Evolutionary conservation across 2,888 invertebrate genomes (phyloP), one percentile per base, ranked within the genome.

Genomic region (Cynaeus angustus): DNA sequence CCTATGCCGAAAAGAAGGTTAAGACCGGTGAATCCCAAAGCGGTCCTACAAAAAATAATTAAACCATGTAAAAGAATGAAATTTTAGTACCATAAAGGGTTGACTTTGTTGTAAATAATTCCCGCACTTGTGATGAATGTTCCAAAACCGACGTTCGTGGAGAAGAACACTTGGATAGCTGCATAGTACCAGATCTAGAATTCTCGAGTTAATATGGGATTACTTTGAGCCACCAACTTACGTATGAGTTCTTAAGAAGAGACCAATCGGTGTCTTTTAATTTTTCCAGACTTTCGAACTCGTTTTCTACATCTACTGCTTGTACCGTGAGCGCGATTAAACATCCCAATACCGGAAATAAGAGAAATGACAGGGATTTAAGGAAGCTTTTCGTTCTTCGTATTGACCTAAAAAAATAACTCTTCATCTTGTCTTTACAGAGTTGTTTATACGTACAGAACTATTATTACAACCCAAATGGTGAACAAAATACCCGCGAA

Each of bases 61-160:
- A 26, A 30, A n/a, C 4, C 12, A 4, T 3, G 4, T 41, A n/a
- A 41, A 41, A 4, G 4, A 41, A 41, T 10, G 12, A 41, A 41
- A n/a, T 9, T 10, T n/a, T 4, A 86, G 87, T 85, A 91, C 91
- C 90, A 90, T 80, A 91, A 86, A 28, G 91, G 90, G 83, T 90
- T 90, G 53, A 88, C 88, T 83, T 91, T 88, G 71, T 88, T 88
- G 77, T 90, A 91, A 26, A 91, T 84, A 43, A 89, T 87, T 16
- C 90, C 90, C 8, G 91, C 90, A 45, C 89, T 88, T 46, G 91
- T 91, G 28, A 89, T 87, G 66, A 91, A 86, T 71, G 89, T 88
- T 14, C 91, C 91, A 76, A 90, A 88, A 70, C 90, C 88, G 48
- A 91, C 85, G 65, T 90, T 89, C 1, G 90, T 89, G 0, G 91